phyloP scores from a whole-genome alignment of 1,140 invertebrate genomes.

The Nautilus pompilius region DNA sequence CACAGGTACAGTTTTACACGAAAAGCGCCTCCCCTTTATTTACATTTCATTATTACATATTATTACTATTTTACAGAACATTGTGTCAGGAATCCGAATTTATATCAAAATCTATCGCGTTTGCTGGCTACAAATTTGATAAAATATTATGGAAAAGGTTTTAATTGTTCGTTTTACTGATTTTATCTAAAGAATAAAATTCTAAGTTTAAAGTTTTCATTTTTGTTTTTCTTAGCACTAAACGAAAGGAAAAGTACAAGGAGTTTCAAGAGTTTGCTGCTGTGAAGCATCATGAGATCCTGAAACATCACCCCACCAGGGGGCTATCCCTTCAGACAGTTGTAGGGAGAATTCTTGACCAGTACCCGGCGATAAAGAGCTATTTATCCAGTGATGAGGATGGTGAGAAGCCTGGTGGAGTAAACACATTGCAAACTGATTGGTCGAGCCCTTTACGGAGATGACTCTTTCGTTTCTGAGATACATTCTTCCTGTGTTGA shows the following conservation, averaged over 20 bases:
- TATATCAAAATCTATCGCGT: no score
- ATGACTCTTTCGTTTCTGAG: conserved; percentile 9
- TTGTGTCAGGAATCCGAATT: no score
- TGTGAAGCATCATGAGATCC: conserved; percentile 15
- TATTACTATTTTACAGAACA: no score
- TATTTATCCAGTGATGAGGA: conserved; percentile 19
- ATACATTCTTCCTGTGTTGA: conserved; percentile 9
- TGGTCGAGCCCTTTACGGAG: neutral
- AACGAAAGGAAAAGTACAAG: conserved; percentile 15
- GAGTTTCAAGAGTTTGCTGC: conserved; percentile 22
- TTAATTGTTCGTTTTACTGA: no score
- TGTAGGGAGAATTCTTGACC: conserved; percentile 11
- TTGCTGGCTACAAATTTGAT: no score
- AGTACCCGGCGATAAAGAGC: conserved; percentile 6
- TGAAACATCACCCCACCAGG: conserved; percentile 19
- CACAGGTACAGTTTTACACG: no score
- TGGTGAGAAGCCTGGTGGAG: conserved; percentile 13
- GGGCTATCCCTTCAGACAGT: conserved; percentile 15
- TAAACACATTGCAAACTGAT: conserved; percentile 5
- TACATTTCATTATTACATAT: no score
- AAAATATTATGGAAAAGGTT: no score
- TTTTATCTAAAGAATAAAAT: no score
- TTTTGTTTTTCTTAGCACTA: conserved; percentile 16
- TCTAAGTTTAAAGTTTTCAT: no score
- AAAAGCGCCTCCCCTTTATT: no score